These are phyloP conservation scores for Tachystola acroxantha DNA, from an alignment of 2,888 invertebrate genomes.

Conservation along the genomic window DNA sequence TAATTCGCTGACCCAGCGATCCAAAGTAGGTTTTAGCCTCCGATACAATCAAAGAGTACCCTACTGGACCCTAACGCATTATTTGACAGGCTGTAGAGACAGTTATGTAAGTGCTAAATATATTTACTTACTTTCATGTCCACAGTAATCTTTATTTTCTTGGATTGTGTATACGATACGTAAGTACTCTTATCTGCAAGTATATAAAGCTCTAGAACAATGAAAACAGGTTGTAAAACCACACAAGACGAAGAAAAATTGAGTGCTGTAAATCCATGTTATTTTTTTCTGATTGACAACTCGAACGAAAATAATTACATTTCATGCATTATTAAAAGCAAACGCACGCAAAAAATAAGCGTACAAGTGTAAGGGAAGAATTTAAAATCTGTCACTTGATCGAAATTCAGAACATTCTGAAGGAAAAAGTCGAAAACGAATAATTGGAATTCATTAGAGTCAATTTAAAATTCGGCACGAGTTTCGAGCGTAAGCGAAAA, in stretches of 20 bases:
- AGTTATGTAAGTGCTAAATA: no score
- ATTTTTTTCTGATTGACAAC: conserved; percentile 38
- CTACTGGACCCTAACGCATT: no score
- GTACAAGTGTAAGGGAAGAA: conserved; percentile 74
- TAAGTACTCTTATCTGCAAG: no score
- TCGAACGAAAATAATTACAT: conserved; percentile 65
- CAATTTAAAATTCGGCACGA: conserved; percentile 56
- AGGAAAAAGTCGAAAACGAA: conserved; percentile 52
- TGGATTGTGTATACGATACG: no score
- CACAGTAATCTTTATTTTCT: no score
- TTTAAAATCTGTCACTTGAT: conserved; percentile 75
- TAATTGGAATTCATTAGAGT: conserved; percentile 62
- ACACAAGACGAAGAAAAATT: no score
- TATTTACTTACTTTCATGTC: no score
- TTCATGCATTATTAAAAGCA: conserved; percentile 64
- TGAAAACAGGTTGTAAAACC: no score
- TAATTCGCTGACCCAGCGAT: no score
- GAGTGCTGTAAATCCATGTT: conserved; percentile 45
- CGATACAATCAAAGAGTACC: no score
- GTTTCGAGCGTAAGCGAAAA: conserved; percentile 34
- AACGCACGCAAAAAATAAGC: conserved; percentile 54
- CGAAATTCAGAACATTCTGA: conserved; percentile 65
- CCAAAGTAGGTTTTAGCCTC: conserved; percentile 13
- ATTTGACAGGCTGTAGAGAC: no score
- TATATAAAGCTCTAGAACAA: no score